Evolutionary conservation across 2,113 vertebrate genomes (phyloP).

Genomic region (Canis aureus): DNA sequence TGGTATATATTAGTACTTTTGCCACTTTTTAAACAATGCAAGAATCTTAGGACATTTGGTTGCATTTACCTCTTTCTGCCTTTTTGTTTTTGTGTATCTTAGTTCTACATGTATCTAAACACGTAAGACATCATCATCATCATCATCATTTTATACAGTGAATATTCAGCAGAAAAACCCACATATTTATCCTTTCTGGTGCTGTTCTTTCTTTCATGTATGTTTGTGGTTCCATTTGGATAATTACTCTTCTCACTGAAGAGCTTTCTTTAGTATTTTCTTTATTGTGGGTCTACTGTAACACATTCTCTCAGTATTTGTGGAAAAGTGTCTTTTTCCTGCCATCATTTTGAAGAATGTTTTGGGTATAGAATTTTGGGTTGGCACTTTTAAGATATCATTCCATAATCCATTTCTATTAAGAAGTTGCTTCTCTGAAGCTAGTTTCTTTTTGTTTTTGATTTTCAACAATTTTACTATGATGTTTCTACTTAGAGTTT

Average conservation of each 20-base stretch:
- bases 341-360: background rate
- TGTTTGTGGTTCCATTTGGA: conserved; percentile 7
- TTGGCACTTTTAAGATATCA: background rate
- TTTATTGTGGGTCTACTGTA: background rate
- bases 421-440: background rate
- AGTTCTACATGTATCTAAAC: background rate
- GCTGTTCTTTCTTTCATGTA: background rate
- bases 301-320: background rate
- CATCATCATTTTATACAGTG: background rate
- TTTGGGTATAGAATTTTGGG: background rate
- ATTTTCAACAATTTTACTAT: background rate
- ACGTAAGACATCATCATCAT: background rate
- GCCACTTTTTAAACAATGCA: background rate
- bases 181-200: background rate
- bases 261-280: conserved; percentile 21
- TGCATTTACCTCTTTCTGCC: background rate
- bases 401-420: background rate
- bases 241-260: conserved; percentile 18
- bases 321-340: conserved; percentile 27
- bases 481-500: background rate
- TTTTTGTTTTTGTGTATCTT: background rate
- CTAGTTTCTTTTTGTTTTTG: background rate
- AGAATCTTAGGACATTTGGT: background rate
- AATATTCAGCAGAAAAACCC: background rate
- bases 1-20: background rate